Base-by-base conservation (phyloP, 2,797 vertebrate genomes). In the Phalanger gymnotis region DNA sequence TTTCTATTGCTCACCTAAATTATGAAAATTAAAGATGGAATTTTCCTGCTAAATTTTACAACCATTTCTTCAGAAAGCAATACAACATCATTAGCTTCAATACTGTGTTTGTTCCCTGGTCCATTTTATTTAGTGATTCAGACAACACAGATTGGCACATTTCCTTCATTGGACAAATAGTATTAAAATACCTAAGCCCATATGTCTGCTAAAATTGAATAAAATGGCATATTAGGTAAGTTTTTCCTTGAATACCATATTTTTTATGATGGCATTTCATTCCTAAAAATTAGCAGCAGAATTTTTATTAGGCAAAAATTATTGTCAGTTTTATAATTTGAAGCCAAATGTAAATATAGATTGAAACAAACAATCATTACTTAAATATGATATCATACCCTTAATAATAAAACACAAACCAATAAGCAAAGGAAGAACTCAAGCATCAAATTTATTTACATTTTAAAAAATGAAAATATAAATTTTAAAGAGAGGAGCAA, bases 1-100 rank as follows among this genome's bases (percentile, higher is more conserved):
- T 97, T 97, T 97, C 95, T 97, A 91, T 90, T 94, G 90, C 94
- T 97, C 94, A 22, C 97, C 94, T 95, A 97, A 95, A 95, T 97
- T 95, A 96, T 93, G 95, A 93, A 91, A 96, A 89, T 94, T 93
- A 56, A 90, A 57, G 92, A 81, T 95, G 96, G 95, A 94, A 55
- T 89, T 95, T 97, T 91, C 92, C 95, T 96, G 95, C 96, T 97
- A 96, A 96, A 96, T 97, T 96, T 97, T 95, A 95, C 87, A 95
- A 3, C 93, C 91, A 61, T 92, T 90, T 97, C 94, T 94, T 90
- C 53, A 47, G 97, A 97, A 92, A 54, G 97, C 91, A 54, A 66
- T 73, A 93, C 95, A 95, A 95, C 93, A 95, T 94, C 92, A 94
- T 94, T 95, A 90, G 93, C 57, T 96, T 95, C 90, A 92, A 54